phyloP scores from a whole-genome alignment of 2,888 invertebrate genomes.

The Hydropsyche betteni region DNA sequence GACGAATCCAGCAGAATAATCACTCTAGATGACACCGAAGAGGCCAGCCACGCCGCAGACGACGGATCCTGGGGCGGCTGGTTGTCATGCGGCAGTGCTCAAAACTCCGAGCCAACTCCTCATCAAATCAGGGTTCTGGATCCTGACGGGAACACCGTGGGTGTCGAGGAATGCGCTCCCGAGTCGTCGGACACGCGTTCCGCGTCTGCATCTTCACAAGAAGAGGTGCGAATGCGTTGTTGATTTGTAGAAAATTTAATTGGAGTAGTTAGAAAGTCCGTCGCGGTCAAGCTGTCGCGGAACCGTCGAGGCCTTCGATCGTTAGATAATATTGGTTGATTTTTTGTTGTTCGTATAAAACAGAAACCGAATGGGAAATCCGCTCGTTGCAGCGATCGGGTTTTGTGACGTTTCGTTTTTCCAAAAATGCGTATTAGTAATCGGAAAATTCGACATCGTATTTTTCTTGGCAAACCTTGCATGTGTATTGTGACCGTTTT shows the following conservation, averaged over 20 bases:
- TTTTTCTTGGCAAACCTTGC: slow-evolving; percentile 12
- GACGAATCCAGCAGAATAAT: slow-evolving; percentile 36
- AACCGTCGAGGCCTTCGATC: no score
- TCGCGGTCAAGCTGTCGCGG: neutral
- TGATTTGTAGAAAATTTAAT: neutral
- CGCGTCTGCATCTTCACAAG: slow-evolving; percentile 16
- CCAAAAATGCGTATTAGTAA: no score
- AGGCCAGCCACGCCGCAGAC: neutral
- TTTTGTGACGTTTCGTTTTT: no score
- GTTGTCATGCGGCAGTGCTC: slow-evolving; percentile 43
- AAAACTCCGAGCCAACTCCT: slow-evolving; percentile 1
- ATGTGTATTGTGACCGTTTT: neutral
- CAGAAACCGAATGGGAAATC: slow-evolving; percentile 13
- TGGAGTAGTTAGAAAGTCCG: neutral
- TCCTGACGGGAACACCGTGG: slow-evolving; percentile 48
- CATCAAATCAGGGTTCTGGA: slow-evolving; percentile 47
- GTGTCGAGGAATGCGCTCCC: slow-evolving; percentile 45
- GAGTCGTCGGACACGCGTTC: slow-evolving; percentile 20
- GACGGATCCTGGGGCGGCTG: slow-evolving; percentile 42
- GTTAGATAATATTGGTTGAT: neutral
- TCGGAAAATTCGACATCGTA: no score
- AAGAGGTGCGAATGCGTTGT: slow-evolving; percentile 18
- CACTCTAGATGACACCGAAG: neutral
- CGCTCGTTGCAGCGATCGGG: no score
- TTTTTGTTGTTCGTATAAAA: neutral